Evolutionary conservation across 2,113 vertebrate genomes (phyloP), one percentile per base, ranked within the genome.

Genomic region (Galemys pyrenaicus): DNA sequence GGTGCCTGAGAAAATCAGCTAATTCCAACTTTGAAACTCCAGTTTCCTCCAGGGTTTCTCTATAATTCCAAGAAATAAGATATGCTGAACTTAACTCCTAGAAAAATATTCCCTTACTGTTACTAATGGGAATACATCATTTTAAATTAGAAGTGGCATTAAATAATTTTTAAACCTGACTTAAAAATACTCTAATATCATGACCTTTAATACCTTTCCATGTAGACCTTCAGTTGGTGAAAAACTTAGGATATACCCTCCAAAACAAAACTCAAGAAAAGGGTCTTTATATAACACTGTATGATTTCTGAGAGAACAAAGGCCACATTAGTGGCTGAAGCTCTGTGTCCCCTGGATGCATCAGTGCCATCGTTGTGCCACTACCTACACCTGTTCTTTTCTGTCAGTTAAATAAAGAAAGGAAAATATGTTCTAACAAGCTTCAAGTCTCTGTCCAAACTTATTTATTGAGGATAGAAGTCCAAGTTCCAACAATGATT

Each of bases 391-490:
- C 22, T 95, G 64, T 51, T 41, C 32, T n/a, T 41, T 44, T 4
- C 28, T 41, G 16, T 56, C 20, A 41, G 71, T 51, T 49, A 92
- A 77, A 75, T 44, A 68, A 56, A 80, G 49, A 95, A 86, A 84
- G 28, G 24, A 62, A 91, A 89, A 64, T 87, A 56, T 19, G 24
- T 17, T 44, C 44, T 85, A 73, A 58, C 10, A 89, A 54, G 62
- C 82, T 89, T 88, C 71, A 62, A n/a, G 65, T 77, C 79, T 86
- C 94, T 88, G 70, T 91, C 83, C 60, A 68, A 92, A 95, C 67
- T 96, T 89, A 92, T 54, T 73, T 92, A 91, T 49, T 46, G 24
- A 81, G 60, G n/a, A n/a, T 79, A 74, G 74, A 82, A 89, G 49
- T 81, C 41, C 71, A 92, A 67, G 49, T 87, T 95, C 60, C 73